These are phyloP conservation scores for Python bivittatus DNA, from an alignment of 2,113 vertebrate species.

Conservation along the genomic window DNA sequence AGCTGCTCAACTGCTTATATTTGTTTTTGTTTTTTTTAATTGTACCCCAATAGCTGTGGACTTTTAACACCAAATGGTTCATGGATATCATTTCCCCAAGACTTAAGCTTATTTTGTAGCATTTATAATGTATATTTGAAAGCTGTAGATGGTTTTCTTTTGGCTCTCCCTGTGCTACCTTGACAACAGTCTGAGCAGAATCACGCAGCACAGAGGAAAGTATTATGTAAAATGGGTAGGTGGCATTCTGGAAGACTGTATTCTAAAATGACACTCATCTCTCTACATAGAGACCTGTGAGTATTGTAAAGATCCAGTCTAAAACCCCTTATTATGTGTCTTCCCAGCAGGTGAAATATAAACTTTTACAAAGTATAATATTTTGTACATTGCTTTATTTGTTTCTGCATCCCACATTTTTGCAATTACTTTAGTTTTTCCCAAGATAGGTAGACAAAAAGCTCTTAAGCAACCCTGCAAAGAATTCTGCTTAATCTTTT, in stretches of 20 bases:
- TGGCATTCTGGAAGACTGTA: background rate
- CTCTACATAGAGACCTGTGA: background rate
- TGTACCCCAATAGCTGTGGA: background rate
- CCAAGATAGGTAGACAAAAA: background rate
- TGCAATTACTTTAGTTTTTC: background rate
- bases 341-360: background rate
- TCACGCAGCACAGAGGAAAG: background rate
- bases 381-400: background rate
- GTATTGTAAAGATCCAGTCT: background rate
- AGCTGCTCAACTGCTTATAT: background rate
- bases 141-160: background rate
- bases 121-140: background rate
- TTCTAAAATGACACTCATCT: background rate
- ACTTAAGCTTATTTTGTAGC: background rate
- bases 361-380: background rate
- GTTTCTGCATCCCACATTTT: background rate
- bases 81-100: background rate
- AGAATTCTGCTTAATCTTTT: background rate
- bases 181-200: background rate
- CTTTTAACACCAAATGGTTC: background rate
- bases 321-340: background rate
- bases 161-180: background rate
- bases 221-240: background rate
- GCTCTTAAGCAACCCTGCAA: background rate
- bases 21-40: background rate